Percentiles rank a stretch among this genome's conserved stretches.
phyloP scores from a whole-genome alignment of 2,888 invertebrate genomes.

The Yponomeuta malinellus region DNA sequence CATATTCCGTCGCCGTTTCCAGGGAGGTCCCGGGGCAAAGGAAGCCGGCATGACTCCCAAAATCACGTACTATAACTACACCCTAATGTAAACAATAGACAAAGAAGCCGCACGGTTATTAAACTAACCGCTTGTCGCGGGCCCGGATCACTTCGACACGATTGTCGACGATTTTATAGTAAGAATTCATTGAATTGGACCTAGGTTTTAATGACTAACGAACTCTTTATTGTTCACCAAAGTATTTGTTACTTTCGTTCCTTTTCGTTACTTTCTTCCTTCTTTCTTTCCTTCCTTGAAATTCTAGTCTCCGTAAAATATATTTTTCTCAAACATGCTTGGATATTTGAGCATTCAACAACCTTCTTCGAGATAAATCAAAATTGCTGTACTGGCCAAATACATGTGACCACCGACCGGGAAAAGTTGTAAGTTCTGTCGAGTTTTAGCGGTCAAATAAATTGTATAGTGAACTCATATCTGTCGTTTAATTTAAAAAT shows the following conservation, averaged over 20 bases:
- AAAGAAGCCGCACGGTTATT: conserved; percentile 63
- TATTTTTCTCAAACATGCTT: no score
- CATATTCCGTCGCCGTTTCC: conserved; percentile 24
- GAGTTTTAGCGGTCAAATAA: no score
- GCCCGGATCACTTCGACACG: background rate
- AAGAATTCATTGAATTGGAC: background rate
- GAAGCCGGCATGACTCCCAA: conserved; percentile 67
- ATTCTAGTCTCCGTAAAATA: no score
- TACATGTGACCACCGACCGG: no score
- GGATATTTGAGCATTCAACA: no score
- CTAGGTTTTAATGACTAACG: background rate
- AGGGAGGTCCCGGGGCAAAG: conserved; percentile 63
- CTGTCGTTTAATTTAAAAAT: no score
- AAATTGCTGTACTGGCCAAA: no score
- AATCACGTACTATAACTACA: conserved; percentile 56
- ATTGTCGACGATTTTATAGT: background rate
- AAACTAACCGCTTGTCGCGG: conserved; percentile 45
- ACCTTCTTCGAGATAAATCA: no score
- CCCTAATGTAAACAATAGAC: conserved; percentile 74
- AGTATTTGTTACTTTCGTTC: background rate
- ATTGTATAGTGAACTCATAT: no score
- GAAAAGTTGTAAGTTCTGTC: no score
- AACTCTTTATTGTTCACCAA: background rate
- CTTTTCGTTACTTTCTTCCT: no score
- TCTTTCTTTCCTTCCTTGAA: no score